These are phyloP conservation scores for Cydia fagiglandana DNA, from an alignment of 1,140 invertebrate species.

Conservation along the genomic window DNA sequence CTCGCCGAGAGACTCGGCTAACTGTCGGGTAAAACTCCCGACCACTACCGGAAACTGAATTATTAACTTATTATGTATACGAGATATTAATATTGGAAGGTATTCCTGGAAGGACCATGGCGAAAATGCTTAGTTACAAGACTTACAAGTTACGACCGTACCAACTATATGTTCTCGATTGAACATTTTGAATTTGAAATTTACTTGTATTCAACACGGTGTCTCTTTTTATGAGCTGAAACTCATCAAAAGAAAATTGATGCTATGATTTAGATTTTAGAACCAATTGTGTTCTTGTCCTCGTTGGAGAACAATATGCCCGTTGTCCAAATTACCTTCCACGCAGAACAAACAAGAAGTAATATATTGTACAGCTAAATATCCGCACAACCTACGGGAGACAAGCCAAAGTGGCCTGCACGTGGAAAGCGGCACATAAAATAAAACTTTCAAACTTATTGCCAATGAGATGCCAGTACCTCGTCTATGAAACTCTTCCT, in stretches of 20 bases:
- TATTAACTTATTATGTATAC: conserved; percentile 18
- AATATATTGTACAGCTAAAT: conserved; percentile 24
- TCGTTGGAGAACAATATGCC: neutral
- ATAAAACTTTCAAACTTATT: conserved; percentile 44
- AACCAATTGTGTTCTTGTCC: neutral
- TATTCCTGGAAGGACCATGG: neutral
- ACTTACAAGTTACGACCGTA: neutral
- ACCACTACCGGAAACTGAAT: conserved; percentile 21
- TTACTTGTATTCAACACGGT: neutral
- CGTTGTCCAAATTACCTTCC: conserved; percentile 15
- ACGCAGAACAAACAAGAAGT: conserved; percentile 15
- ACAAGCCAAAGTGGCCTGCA: conserved; percentile 39
- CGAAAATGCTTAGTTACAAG: neutral
- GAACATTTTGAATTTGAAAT: neutral
- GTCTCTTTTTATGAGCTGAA: neutral
- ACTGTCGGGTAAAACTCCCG: conserved; percentile 25
- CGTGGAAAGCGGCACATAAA: conserved; percentile 37
- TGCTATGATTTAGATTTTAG: neutral
- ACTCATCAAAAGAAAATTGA: neutral
- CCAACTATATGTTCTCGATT: neutral
- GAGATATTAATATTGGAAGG: conserved; percentile 17
- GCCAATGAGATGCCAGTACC: conserved; percentile 38
- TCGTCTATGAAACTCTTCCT: conserved; percentile 29
- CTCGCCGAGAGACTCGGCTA: conserved; percentile 12
- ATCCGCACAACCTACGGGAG: conserved; percentile 24